phyloP scores from a whole-genome alignment of 2,113 vertebrate genomes.

The Ptilonorhynchus violaceus region DNA sequence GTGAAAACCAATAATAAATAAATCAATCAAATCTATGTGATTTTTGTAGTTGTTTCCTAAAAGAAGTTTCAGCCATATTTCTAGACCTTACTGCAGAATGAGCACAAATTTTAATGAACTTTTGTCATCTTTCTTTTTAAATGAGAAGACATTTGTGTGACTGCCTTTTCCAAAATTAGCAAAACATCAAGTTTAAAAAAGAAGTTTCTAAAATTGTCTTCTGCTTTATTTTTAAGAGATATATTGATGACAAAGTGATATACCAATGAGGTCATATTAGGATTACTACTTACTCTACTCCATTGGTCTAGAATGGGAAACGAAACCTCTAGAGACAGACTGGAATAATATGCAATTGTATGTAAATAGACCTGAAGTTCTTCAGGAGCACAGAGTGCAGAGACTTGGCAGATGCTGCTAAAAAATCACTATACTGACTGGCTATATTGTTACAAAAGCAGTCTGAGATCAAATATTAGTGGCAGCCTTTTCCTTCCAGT shows the following conservation, averaged over 20 bases:
- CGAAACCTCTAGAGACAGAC: background rate
- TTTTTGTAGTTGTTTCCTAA: background rate
- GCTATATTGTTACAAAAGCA: background rate
- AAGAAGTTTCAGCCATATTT: background rate
- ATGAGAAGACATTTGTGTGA: background rate
- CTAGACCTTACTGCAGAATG: background rate
- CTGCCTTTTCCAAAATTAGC: background rate
- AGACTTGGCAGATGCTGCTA: background rate
- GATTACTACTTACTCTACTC: background rate
- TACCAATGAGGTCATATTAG: background rate
- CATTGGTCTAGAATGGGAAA: background rate
- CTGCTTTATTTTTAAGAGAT: background rate
- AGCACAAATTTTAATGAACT: background rate
- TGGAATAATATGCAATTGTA: background rate
- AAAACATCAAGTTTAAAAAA: background rate
- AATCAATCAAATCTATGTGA: background rate
- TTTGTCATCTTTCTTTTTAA: background rate
- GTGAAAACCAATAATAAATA: background rate
- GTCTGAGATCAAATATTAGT: background rate
- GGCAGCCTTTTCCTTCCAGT: background rate
- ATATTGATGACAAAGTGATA: fast-evolving
- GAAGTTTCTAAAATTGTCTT: background rate
- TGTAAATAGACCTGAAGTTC: background rate
- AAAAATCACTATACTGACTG: background rate
- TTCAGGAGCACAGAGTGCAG: background rate